These are phyloP conservation scores for Charadrius vociferus DNA, from an alignment of 2,113 vertebrate genomes.

Conservation along the genomic window DNA sequence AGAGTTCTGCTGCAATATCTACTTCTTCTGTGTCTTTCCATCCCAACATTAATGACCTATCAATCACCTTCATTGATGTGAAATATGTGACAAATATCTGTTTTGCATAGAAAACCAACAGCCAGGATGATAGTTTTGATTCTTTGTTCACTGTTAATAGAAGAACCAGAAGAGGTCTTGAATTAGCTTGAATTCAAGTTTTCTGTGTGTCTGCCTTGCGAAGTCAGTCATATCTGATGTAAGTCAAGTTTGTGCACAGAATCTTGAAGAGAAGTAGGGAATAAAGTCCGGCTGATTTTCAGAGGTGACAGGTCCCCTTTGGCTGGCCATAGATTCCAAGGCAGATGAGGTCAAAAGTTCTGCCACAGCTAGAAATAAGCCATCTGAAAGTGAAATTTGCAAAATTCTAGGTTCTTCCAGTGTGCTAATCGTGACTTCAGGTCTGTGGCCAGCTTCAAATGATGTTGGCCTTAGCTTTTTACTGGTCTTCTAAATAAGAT, in stretches of 20 bases:
- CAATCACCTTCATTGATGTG: neutral
- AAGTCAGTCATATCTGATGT: neutral
- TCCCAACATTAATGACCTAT: neutral
- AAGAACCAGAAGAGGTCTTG: neutral
- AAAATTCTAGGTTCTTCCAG: fast-evolving
- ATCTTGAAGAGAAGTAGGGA: neutral
- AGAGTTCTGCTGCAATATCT: neutral
- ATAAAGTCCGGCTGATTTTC: neutral
- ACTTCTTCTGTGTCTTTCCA: neutral
- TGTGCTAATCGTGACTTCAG: neutral
- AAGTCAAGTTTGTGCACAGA: neutral
- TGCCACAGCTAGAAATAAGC: neutral
- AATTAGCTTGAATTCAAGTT: neutral
- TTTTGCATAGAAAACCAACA: neutral
- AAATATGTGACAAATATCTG: neutral
- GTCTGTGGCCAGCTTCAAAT: neutral
- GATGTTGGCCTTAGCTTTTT: neutral
- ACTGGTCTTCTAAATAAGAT: neutral
- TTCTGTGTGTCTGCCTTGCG: neutral
- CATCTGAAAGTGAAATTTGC: neutral
- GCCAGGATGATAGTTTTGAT: neutral
- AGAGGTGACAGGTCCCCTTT: neutral
- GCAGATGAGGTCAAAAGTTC: neutral
- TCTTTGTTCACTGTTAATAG: neutral
- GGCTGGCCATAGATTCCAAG: neutral